Conservation (phyloP, 2,797 vertebrate species). For the Myioborus melanocephalus region DNA sequence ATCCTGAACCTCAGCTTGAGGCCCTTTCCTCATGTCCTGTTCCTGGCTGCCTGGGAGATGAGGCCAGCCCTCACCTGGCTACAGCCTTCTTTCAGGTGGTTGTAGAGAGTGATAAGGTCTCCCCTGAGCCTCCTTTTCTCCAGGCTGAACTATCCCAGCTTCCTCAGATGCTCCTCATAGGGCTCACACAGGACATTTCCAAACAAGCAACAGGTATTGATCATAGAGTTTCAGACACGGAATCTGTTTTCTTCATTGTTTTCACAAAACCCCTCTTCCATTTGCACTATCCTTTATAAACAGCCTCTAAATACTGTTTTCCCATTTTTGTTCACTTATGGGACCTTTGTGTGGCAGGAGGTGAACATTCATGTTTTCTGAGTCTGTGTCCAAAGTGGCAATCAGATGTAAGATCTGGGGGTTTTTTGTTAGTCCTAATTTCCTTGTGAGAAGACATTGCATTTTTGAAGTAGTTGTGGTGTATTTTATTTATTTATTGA, state of each 20-base stretch:
- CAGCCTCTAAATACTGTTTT: background rate
- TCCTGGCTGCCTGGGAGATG: accelerated
- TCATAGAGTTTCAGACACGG: background rate
- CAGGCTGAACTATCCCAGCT: accelerated
- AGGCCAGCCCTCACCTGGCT: accelerated
- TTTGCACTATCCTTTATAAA: background rate
- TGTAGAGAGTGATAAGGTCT: accelerated
- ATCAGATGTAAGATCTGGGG: background rate
- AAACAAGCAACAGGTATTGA: background rate
- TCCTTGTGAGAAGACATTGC: background rate
- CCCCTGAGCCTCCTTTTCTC: background rate
- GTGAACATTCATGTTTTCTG: background rate
- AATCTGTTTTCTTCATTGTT: background rate
- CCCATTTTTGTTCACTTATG: background rate
- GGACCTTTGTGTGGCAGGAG: background rate
- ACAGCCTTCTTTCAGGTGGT: accelerated
- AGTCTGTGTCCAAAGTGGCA: background rate
- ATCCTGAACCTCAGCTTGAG: background rate
- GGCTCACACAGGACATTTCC: background rate
- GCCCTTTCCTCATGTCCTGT: background rate
- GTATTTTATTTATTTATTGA: background rate
- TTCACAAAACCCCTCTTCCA: background rate
- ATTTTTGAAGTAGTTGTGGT: background rate
- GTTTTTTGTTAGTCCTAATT: background rate
- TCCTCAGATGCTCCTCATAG: background rate